Evolutionary conservation across 2,888 invertebrate species (phyloP).

Genomic region (Tipula confusa): DNA sequence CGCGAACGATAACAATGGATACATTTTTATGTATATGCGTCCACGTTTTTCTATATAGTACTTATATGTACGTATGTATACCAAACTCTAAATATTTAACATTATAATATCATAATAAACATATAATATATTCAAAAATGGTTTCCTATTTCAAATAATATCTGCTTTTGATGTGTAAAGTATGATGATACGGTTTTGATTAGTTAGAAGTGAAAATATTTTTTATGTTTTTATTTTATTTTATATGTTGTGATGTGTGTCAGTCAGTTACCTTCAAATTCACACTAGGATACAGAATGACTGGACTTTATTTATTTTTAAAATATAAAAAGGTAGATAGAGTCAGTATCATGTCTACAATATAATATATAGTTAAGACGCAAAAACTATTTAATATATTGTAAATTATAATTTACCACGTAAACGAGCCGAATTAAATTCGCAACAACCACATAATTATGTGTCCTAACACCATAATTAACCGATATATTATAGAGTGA

Average conservation of each 20-base stretch:
- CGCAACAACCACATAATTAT: not conserved
- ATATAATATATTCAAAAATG: not conserved
- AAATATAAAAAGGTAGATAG: not conserved
- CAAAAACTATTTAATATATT: not conserved
- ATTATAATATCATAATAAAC: not conserved
- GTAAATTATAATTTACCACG: not conserved
- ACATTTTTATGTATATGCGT: not conserved
- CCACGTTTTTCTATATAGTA: not conserved
- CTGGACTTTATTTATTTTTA: not conserved
- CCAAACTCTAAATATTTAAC: not conserved
- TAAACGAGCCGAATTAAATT: not conserved
- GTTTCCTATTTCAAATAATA: not conserved
- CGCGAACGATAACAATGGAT: not conserved
- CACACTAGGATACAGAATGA: not conserved
- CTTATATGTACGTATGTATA: too few species aligned
- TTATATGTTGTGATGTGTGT: not conserved
- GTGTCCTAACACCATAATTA: not conserved
- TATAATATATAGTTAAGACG: not conserved
- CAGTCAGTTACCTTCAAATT: not conserved
- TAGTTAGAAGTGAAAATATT: not conserved
- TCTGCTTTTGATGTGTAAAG: not conserved
- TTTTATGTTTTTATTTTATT: not conserved
- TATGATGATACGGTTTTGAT: not conserved
- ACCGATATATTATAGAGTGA: not conserved
- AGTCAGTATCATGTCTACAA: not conserved